phyloP scores from a whole-genome alignment of 1,140 invertebrate species.

The Alviniconcha marisindica region DNA sequence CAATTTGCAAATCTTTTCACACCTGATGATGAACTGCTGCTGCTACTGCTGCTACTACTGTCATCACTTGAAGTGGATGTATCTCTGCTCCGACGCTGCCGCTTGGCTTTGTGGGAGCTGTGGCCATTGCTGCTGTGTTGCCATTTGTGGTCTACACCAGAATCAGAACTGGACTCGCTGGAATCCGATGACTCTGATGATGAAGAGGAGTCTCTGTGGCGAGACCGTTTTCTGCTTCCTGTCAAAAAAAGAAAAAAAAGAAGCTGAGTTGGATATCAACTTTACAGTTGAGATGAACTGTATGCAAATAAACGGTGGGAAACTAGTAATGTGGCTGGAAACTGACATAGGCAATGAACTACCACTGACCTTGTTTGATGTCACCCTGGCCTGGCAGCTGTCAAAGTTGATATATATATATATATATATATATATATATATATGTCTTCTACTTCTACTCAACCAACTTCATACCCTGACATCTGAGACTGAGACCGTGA shows the following conservation, averaged over 20 bases:
- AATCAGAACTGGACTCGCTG: neutral
- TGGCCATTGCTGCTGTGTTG: neutral
- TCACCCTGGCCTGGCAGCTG: too few species aligned
- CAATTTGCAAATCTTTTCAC: too few species aligned
- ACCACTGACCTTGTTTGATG: too few species aligned
- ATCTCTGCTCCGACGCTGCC: neutral
- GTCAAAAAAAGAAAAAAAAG: neutral
- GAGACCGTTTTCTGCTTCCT: neutral
- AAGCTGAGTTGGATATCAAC: neutral
- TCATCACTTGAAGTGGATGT: neutral
- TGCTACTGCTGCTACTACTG: neutral
- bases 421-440: too few species aligned
- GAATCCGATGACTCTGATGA: neutral
- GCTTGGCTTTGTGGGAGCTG: neutral
- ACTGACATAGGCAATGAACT: too few species aligned
- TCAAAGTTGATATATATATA: too few species aligned
- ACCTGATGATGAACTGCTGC: conserved; percentile 3
- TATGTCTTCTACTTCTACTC: too few species aligned
- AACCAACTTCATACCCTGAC: too few species aligned
- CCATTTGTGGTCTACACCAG: neutral
- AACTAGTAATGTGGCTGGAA: too few species aligned
- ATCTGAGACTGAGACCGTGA: too few species aligned
- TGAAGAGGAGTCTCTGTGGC: neutral
- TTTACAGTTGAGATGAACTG: too few species aligned
- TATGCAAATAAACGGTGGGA: too few species aligned